Evolutionary conservation across 2,797 vertebrate genomes (phyloP).

Genomic region (Novumbra hubbsi): DNA sequence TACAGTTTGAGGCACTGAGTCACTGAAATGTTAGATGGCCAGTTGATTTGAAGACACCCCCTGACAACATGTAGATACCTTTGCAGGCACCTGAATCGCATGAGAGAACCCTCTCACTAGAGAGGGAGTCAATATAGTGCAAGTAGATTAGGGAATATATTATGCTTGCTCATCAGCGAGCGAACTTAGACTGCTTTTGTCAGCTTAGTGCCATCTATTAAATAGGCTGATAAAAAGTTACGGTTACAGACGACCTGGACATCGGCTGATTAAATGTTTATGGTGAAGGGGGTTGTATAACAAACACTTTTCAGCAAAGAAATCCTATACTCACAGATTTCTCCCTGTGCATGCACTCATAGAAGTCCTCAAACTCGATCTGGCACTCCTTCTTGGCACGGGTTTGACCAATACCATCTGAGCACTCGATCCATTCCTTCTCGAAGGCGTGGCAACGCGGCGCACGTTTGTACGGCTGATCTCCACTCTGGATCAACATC

Average conservation of each 20-base stretch:
- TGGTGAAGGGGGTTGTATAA: not conserved
- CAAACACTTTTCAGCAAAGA: not conserved
- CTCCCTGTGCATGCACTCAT: conserved; percentile 80
- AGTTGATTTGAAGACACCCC: too few species aligned
- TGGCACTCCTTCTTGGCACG: conserved; percentile 83
- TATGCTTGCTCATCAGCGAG: too few species aligned
- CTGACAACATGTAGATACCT: too few species aligned
- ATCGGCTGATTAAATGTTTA: not conserved
- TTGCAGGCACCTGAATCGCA: too few species aligned
- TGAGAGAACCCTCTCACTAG: too few species aligned
- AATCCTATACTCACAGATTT: conserved; percentile 76
- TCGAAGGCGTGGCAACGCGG: conserved; percentile 85
- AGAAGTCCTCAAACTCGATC: conserved; percentile 85
- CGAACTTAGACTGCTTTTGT: too few species aligned
- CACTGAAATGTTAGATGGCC: too few species aligned
- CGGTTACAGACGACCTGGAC: not conserved
- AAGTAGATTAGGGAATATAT: too few species aligned
- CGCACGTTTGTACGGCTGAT: conserved; percentile 71
- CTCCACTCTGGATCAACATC: conserved; percentile 74
- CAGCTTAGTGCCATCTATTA: too few species aligned
- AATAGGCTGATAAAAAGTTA: not conserved
- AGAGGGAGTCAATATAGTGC: too few species aligned
- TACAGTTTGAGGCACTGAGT: too few species aligned
- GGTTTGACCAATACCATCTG: conserved; percentile 80
- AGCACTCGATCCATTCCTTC: conserved; percentile 91